phyloP scores from a whole-genome alignment of 1,140 invertebrate genomes.

The Thaumetopoea pityocampa region DNA sequence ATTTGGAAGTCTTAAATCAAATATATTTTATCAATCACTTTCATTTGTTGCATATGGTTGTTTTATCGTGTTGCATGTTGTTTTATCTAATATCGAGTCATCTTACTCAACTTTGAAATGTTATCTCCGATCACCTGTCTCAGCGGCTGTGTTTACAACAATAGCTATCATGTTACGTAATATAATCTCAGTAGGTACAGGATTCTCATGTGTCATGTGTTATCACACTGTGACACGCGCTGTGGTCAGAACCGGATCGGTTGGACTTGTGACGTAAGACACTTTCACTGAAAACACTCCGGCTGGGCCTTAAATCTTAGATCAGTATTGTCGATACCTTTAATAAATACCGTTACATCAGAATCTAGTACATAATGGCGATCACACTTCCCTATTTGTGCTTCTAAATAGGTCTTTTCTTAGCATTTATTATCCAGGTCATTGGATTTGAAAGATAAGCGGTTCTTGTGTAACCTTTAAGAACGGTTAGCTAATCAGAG shows the following conservation, averaged over 20 bases:
- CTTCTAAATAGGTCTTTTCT: constrained; percentile 2
- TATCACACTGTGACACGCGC: constrained; percentile 14
- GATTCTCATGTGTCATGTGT: constrained; percentile 14
- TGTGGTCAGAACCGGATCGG: constrained; percentile 23
- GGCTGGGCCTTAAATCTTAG: constrained; percentile 15
- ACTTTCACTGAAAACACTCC: constrained; percentile 45
- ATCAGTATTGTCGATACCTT: constrained; percentile 11
- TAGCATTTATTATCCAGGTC: constrained; percentile 1
- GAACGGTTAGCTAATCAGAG: no score
- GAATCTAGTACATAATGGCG: constrained; percentile 4
- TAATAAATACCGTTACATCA: constrained; percentile 15
- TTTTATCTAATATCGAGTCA: no score
- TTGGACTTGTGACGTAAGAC: constrained; percentile 36
- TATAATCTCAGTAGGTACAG: background rate
- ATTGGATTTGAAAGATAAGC: constrained; percentile 4
- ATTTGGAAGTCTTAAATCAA: no score
- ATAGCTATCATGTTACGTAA: no score
- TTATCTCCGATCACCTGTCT: no score
- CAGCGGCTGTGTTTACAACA: no score
- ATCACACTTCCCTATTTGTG: constrained; percentile 6
- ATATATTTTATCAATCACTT: no score
- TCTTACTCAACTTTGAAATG: no score
- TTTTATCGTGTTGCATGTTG: no score
- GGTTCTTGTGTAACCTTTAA: constrained; percentile 1
- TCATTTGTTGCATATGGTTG: no score